Evolutionary conservation across 2,797 vertebrate genomes (phyloP).

Genomic region (Myotis vivesi): DNA sequence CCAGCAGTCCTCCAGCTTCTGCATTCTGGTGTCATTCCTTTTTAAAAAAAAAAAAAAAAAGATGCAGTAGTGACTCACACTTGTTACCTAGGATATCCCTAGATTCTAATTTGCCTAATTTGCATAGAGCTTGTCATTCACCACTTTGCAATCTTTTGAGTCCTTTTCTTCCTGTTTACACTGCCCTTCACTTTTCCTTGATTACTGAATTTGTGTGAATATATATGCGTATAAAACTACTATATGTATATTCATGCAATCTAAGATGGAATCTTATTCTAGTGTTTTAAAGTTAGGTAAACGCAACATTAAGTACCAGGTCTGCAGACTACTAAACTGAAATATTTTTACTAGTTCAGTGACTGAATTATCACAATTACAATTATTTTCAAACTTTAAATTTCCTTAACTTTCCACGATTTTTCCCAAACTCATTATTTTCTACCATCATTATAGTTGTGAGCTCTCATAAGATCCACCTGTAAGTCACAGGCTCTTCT

Average conservation of each 20-base stretch:
- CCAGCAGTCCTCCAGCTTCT: background rate
- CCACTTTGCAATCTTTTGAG: background rate
- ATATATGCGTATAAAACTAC: background rate
- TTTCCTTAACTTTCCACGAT: conserved; percentile 30
- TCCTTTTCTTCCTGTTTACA: background rate
- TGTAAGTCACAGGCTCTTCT: background rate
- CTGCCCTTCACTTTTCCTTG: background rate
- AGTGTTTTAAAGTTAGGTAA: background rate
- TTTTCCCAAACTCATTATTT: background rate
- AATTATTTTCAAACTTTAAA: background rate
- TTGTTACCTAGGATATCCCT: background rate
- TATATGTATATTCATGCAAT: background rate
- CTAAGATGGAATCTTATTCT: background rate
- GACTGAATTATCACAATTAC: background rate
- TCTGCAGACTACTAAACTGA: background rate
- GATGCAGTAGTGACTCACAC: background rate
- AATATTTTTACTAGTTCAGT: background rate
- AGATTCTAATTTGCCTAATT: background rate
- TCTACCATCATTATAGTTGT: background rate
- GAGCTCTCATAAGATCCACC: conserved; percentile 10
- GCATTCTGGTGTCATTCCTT: background rate
- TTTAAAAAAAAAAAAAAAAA: background rate
- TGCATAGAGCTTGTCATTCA: background rate
- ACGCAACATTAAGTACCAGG: background rate
- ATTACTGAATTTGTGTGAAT: background rate